Conservation (phyloP, 2,113 vertebrate species). For the Dissostichus mawsoni region DNA sequence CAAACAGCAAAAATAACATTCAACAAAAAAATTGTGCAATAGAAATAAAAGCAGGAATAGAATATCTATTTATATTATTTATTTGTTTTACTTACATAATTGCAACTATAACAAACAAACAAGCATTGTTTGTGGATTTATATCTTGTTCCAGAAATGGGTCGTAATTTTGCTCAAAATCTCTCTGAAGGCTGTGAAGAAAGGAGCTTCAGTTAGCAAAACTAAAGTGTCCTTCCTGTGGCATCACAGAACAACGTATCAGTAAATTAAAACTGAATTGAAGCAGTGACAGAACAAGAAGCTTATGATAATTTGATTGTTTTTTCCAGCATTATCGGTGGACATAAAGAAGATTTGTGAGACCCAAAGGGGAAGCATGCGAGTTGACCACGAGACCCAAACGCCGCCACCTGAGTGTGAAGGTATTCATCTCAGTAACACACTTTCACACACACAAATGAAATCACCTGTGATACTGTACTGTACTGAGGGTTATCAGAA, state of each 20-base stretch:
- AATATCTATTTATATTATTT: too few relatives aligned
- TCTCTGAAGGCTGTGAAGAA: slow-evolving; percentile 1
- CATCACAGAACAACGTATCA: not conserved
- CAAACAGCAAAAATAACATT: too few relatives aligned
- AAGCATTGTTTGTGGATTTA: too few relatives aligned
- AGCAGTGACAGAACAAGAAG: not conserved
- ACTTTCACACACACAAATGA: slow-evolving; percentile 6
- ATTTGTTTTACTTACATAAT: too few relatives aligned
- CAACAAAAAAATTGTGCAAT: too few relatives aligned
- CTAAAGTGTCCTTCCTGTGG: not conserved
- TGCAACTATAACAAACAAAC: too few relatives aligned
- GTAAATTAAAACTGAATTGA: not conserved
- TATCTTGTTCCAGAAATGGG: too few relatives aligned
- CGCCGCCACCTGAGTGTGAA: not conserved
- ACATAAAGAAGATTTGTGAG: slow-evolving; percentile 3
- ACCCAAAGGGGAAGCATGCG: not conserved
- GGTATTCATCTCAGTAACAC: slow-evolving; percentile 24
- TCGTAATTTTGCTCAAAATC: not conserved
- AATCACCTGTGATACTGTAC: not conserved
- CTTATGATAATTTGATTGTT: not conserved
- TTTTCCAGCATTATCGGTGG: slow-evolving; percentile 11
- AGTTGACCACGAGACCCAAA: slow-evolving; percentile 7
- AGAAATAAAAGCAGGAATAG: too few relatives aligned
- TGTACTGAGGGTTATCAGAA: not conserved
- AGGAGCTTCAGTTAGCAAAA: not conserved